Base-by-base conservation (phyloP, 2,797 vertebrate genomes). In the Chromis chromis region DNA sequence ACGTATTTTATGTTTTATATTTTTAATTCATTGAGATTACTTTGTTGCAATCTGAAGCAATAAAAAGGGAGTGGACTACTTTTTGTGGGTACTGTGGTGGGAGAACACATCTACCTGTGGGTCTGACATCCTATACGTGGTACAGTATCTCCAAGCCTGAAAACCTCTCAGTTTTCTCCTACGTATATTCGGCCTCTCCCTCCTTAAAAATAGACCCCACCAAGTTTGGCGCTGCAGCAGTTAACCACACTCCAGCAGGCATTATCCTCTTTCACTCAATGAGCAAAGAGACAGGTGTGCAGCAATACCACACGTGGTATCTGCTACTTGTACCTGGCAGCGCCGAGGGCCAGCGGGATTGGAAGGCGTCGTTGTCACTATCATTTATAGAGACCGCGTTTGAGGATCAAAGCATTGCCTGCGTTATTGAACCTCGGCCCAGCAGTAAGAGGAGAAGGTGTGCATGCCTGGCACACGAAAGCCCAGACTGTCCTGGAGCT, bases 331-430 rank as follows among this genome's bases (percentile, higher is more conserved):
- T 84, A 86, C 87, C 85, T 86, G 87, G 83, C 84, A 88, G 65
- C 40, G 21, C 28, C 3, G 13, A 10, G 7, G 4, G 31, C 55
- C 60, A 70, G 59, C 76, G 25, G 71, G 68, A 66, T 63, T 69
- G 49, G 40, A 36, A 63, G 19, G 54, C 59, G 73, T 79, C 33
- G 67, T 84, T 85, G 50, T 81, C 84, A 55, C 79, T 63, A 67
- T 89, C 86, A 82, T 84, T 90, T 89, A 89, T 84, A 87, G 86
- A 42, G 3, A 31, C 42, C 0, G 13, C 17, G 57, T 62, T 56
- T 31, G 12, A 22, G 65, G 58, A 90, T 92, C 88, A 93, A 92
- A 92, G 91, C 87, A 83, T 85, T 55, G 78, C 76, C 76, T 50
- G 86, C 76, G 4, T 86, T 63, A 31, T 31, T 86, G 88, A 84